These are phyloP conservation scores for Crotophaga sulcirostris DNA, from an alignment of 2,113 vertebrate species.

Conservation along the genomic window DNA sequence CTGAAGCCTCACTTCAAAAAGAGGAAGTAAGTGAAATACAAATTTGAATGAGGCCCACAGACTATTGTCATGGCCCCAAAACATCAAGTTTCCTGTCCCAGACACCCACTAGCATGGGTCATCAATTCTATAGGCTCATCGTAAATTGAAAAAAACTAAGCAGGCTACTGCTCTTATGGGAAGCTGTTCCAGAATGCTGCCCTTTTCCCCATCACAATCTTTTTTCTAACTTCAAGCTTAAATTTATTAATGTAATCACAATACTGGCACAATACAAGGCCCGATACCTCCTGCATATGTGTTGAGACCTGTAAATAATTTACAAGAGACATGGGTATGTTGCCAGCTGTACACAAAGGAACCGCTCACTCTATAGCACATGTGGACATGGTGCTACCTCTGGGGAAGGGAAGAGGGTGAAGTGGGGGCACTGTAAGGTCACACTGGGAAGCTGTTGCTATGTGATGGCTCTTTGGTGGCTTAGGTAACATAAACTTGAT, in stretches of 20 bases:
- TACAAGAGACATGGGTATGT: fast-evolving
- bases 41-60: neutral
- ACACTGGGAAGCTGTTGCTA: neutral
- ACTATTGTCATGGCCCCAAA: neutral
- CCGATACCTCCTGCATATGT: neutral
- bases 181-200: neutral
- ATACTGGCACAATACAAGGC: neutral
- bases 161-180: neutral
- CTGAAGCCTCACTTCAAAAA: neutral
- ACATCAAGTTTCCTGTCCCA: neutral
- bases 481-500: neutral
- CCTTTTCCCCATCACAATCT: neutral
- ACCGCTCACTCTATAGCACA: neutral
- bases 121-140: neutral
- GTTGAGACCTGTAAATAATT: neutral
- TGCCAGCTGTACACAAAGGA: neutral
- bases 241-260: neutral
- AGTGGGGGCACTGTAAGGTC: neutral
- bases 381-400: fast-evolving
- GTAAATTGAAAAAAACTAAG: neutral
- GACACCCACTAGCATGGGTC: neutral
- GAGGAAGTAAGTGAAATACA: neutral
- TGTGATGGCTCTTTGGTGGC: neutral
- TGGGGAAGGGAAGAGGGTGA: neutral
- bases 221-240: neutral